Evolutionary conservation across 2,113 vertebrate species (phyloP).

Genomic region (Gorsachius goisagi): DNA sequence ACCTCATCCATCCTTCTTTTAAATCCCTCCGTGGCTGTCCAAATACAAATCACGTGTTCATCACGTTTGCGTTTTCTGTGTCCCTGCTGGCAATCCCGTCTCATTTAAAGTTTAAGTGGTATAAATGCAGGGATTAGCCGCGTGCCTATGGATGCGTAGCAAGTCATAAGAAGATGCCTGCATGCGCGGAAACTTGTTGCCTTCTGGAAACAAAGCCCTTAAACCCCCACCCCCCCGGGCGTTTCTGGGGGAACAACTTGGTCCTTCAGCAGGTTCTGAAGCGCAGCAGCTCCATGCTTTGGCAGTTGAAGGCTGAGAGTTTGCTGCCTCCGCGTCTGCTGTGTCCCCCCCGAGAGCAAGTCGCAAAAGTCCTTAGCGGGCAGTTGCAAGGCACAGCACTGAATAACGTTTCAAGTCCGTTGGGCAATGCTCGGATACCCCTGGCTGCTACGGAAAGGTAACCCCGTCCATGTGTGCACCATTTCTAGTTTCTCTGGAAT

Average conservation of each 20-base stretch:
- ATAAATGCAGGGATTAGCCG: background rate
- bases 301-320: background rate
- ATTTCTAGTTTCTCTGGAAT: background rate
- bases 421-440: background rate
- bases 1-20: too few relatives aligned
- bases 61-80: background rate
- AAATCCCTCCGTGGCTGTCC: background rate
- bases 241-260: background rate
- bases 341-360: background rate
- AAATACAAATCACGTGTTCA: background rate
- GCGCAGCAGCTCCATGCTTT: rapidly evolving
- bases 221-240: rapidly evolving
- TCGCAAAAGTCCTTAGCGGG: background rate
- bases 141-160: background rate
- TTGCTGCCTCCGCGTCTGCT: background rate
- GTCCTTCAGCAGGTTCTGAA: background rate
- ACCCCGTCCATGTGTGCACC: rapidly evolving
- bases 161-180: background rate
- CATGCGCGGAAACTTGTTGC: background rate
- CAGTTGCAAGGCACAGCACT: background rate
- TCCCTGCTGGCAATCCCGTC: background rate
- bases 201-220: background rate
- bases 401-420: rapidly evolving
- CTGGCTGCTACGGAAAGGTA: background rate
- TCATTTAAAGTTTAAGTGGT: background rate